These are phyloP conservation scores for Chionis minor DNA, from an alignment of 2,113 vertebrate species.

Conservation along the genomic window DNA sequence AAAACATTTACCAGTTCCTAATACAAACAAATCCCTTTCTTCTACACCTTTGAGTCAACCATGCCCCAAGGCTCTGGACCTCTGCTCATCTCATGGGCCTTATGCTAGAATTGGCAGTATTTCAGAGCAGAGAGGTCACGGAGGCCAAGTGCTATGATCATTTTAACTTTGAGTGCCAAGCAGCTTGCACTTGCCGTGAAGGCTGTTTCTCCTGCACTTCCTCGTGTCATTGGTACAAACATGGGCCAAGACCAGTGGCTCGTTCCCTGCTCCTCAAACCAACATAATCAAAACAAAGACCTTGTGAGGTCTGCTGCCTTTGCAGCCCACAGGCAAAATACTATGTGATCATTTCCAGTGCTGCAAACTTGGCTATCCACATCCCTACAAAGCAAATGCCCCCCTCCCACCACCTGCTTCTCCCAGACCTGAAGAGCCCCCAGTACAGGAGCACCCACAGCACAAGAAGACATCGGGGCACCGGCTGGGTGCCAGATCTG, in stretches of 20 bases:
- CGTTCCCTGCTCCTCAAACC: neutral
- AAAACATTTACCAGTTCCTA: neutral
- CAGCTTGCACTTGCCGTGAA: neutral
- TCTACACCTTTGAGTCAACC: neutral
- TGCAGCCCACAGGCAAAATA: neutral
- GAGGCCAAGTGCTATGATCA: too few species aligned
- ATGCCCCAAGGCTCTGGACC: neutral
- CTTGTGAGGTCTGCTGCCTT: neutral
- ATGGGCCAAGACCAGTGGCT: neutral
- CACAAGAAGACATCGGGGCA: neutral
- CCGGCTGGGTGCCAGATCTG: neutral
- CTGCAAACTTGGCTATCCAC: neutral
- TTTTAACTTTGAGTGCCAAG: too few species aligned
- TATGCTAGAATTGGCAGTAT: neutral
- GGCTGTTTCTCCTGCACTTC: neutral
- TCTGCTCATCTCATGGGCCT: neutral
- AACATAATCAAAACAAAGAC: neutral
- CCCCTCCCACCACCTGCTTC: neutral
- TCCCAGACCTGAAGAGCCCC: neutral
- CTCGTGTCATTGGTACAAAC: neutral
- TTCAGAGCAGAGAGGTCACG: neutral
- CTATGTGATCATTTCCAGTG: neutral
- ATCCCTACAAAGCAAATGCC: neutral
- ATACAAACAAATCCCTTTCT: neutral
- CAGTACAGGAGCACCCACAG: neutral